Evolutionary conservation across 1,140 invertebrate genomes (phyloP).

Genomic region (Probaryconus sp.): DNA sequence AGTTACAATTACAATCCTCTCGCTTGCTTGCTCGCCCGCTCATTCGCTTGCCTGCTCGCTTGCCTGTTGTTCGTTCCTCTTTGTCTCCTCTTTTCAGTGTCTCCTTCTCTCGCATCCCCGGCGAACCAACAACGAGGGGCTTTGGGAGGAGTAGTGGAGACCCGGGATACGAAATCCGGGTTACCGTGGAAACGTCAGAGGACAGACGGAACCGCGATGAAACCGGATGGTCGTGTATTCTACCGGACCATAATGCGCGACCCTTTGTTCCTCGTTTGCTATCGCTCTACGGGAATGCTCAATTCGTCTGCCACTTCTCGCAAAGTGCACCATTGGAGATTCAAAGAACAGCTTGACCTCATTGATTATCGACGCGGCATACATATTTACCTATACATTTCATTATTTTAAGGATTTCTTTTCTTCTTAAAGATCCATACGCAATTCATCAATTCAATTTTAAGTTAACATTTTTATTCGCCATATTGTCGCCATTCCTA

Average conservation of each 20-base stretch:
- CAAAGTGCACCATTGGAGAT: slow-evolving; percentile 32
- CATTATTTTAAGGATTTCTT: slow-evolving; percentile 1
- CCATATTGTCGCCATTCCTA: too few relatives aligned
- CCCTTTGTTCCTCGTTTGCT: slow-evolving; percentile 72
- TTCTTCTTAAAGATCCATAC: too few relatives aligned
- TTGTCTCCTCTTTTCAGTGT: slow-evolving; percentile 26
- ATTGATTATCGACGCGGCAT: slow-evolving; percentile 40
- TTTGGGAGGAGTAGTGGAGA: slow-evolving; percentile 56
- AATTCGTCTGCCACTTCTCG: slow-evolving; percentile 35
- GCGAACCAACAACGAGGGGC: slow-evolving; percentile 55
- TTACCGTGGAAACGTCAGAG: slow-evolving; percentile 79
- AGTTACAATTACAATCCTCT: slow-evolving; percentile 78
- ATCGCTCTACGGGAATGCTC: slow-evolving; percentile 43
- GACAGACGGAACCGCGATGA: slow-evolving; percentile 79
- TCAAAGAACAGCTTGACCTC: slow-evolving; percentile 49
- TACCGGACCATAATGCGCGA: slow-evolving; percentile 68
- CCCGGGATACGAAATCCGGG: slow-evolving; percentile 73
- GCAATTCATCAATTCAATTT: too few relatives aligned
- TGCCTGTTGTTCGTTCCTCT: slow-evolving; percentile 38
- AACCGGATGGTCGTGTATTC: slow-evolving; percentile 76
- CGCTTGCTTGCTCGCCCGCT: slow-evolving; percentile 52
- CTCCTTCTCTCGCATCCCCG: slow-evolving; percentile 34
- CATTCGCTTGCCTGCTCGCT: slow-evolving; percentile 50
- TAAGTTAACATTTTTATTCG: too few relatives aligned
- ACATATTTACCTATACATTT: slow-evolving; percentile 35